phyloP scores from a whole-genome alignment of 2,113 vertebrate species.

The Forbesichthys papilliferus region DNA sequence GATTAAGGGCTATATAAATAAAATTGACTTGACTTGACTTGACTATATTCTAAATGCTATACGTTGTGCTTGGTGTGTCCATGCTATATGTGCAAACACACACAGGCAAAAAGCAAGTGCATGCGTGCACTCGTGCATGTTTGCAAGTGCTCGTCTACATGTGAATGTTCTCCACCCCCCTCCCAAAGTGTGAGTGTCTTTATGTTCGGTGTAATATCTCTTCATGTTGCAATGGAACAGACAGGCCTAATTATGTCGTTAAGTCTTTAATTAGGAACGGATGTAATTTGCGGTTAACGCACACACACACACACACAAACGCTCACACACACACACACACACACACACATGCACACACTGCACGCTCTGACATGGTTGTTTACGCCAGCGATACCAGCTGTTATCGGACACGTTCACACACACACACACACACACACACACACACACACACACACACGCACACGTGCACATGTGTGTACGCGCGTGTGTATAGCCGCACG shows the following conservation, averaged over 20 bases:
- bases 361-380: conserved; percentile 33
- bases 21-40: too few species aligned
- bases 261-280: conserved; percentile 71
- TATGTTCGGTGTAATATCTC: conserved; percentile 48
- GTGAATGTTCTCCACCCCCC: conserved; percentile 37
- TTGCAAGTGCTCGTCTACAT: conserved; percentile 13
- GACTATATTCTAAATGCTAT: too few species aligned
- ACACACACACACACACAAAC: conserved; percentile 56
- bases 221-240: conserved; percentile 59
- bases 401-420: neutral
- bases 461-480: neutral
- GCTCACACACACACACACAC: conserved; percentile 60
- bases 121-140: conserved; percentile 19
- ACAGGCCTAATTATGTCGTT: conserved; percentile 72
- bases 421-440: neutral
- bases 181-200: conserved; percentile 8
- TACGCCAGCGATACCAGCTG: conserved; percentile 24
- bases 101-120: neutral
- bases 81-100: too few species aligned
- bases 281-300: conserved; percentile 70
- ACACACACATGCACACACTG: conserved; percentile 6
- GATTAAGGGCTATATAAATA: too few species aligned
- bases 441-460: neutral
- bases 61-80: too few species aligned
- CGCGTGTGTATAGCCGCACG: neutral